Percentiles rank a stretch among this genome's conserved stretches.
These are phyloP conservation scores for Peribatodes rhomboidaria DNA, from an alignment of 2,888 invertebrate species.

Conservation along the genomic window DNA sequence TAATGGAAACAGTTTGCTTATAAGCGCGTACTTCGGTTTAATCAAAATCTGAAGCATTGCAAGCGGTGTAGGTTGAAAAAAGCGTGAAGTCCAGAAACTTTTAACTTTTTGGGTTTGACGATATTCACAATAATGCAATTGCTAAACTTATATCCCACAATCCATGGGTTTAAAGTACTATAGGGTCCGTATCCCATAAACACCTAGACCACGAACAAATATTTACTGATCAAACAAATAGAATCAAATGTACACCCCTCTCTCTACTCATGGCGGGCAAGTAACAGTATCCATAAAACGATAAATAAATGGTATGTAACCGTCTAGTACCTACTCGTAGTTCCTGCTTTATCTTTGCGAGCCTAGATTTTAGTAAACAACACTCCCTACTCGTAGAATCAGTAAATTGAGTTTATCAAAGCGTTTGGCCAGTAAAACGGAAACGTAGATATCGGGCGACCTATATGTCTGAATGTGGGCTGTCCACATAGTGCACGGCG, in stretches of 20 bases:
- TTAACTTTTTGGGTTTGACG: not conserved
- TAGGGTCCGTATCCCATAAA: constrained; percentile 23
- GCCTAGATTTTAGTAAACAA: constrained; percentile 5
- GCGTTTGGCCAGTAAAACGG: constrained; percentile 38
- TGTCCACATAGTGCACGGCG: constrained; percentile 56
- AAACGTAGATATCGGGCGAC: constrained; percentile 41
- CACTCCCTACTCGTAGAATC: constrained; percentile 23
- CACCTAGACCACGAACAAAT: constrained; percentile 31
- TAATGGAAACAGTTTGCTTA: not conserved
- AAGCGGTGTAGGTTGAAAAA: not conserved
- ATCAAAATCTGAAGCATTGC: no score
- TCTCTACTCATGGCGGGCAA: constrained; percentile 13
- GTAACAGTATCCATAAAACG: constrained; percentile 22
- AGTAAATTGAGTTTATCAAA: constrained; percentile 38
- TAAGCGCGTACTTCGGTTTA: not conserved
- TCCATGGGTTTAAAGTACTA: constrained; percentile 10
- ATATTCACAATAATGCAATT: not conserved
- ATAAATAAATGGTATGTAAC: constrained; percentile 15
- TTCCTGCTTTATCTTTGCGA: not conserved
- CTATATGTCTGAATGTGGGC: constrained; percentile 45
- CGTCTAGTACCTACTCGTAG: not conserved
- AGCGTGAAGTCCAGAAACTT: not conserved
- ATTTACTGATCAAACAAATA: constrained; percentile 32
- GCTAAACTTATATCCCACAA: constrained; percentile 22
- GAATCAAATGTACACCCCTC: constrained; percentile 23